These are phyloP conservation scores for Balaenoptera acutorostrata DNA, from an alignment of 2,113 vertebrate species.

Conservation along the genomic window DNA sequence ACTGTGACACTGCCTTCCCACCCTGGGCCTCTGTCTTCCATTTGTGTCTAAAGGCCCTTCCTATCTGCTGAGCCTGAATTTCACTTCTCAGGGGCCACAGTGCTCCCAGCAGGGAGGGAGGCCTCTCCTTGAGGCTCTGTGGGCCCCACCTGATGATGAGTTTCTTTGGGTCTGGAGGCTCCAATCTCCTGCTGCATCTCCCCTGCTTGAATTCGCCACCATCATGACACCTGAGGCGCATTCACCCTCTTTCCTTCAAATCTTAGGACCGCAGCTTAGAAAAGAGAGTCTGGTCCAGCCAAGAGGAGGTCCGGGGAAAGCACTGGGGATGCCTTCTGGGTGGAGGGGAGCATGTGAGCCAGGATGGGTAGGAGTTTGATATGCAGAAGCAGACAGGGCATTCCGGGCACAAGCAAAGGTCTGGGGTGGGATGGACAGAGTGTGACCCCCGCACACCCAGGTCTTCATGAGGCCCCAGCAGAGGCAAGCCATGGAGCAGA, in stretches of 20 bases:
- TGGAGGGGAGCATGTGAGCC: no score
- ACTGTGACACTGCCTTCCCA: neutral
- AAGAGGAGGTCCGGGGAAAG: neutral
- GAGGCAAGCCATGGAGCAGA: neutral
- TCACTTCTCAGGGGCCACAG: neutral
- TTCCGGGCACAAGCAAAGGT: neutral
- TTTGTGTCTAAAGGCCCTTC: neutral
- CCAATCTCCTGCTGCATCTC: neutral
- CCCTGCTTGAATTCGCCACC: neutral
- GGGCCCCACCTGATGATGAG: neutral
- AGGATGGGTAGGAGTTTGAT: neutral
- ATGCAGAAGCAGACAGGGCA: neutral
- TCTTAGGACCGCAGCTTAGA: neutral
- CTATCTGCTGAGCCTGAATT: neutral
- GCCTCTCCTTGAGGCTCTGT: neutral
- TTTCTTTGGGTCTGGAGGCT: neutral
- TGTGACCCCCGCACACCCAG: no score
- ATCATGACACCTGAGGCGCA: neutral
- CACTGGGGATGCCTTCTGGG: neutral
- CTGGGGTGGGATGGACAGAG: neutral
- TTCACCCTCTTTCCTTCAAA: neutral
- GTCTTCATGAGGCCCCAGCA: neutral
- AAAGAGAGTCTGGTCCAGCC: neutral
- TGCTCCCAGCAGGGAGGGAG: neutral
- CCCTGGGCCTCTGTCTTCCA: neutral